Evolutionary conservation across 1,140 invertebrate species (phyloP).

Genomic region (Drosophila baimaii): DNA sequence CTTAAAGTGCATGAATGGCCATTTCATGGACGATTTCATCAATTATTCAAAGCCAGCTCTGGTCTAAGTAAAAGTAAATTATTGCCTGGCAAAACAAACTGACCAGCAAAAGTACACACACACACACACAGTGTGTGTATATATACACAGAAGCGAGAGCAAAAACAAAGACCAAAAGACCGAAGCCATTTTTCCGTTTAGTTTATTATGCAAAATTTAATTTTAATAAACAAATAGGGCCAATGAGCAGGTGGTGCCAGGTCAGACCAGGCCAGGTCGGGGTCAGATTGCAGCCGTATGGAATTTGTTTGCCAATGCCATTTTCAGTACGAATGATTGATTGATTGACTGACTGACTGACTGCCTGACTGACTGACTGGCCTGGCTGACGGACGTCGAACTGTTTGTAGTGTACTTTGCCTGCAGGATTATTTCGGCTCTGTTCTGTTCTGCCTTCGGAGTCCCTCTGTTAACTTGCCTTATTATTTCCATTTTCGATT

Average conservation of each 20-base stretch:
- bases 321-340: conserved; percentile 30
- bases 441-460: not conserved
- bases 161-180: conserved; percentile 21
- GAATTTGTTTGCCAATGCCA: conserved; percentile 26
- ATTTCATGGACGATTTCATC: conserved; percentile 62
- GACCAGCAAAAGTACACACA: conserved; percentile 11
- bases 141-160: not conserved
- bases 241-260: conserved; percentile 32
- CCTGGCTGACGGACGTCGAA: too few species aligned
- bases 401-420: not conserved
- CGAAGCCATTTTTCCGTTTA: conserved; percentile 46
- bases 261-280: not conserved
- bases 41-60: conserved; percentile 63
- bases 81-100: conserved; percentile 18
- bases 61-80: conserved; percentile 38
- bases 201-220: conserved; percentile 80
- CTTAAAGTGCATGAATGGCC: conserved; percentile 64
- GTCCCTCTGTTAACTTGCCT: conserved; percentile 17
- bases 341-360: conserved; percentile 31
- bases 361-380: not conserved
- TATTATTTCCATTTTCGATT: conserved; percentile 41
- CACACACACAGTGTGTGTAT: not conserved
- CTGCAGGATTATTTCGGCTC: conserved; percentile 6
- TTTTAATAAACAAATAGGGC: conserved; percentile 72
- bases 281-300: conserved; percentile 10